These are phyloP conservation scores for Gymnoscelis rufifasciata DNA, from an alignment of 2,888 invertebrate genomes.

Conservation along the genomic window DNA sequence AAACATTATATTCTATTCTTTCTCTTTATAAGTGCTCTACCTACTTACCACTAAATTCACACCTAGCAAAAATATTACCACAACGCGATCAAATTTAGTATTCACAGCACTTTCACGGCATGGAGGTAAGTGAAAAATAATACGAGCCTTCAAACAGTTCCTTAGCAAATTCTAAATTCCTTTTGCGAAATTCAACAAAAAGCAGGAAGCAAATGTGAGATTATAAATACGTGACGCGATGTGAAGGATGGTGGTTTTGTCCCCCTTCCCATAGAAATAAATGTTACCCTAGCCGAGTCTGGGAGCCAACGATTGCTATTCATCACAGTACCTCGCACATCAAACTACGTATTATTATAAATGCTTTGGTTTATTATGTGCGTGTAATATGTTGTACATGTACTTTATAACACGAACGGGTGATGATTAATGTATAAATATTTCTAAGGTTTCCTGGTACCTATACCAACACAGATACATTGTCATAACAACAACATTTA, in stretches of 20 bases:
- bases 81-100: constrained; percentile 1
- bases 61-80: not conserved
- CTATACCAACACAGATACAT: too few species aligned
- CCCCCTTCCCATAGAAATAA: constrained; percentile 31
- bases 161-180: constrained; percentile 54
- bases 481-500: too few species aligned
- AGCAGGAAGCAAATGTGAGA: constrained; percentile 70
- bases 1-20: too few species aligned
- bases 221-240: constrained; percentile 72
- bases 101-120: constrained; percentile 5
- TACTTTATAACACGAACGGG: too few species aligned
- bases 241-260: constrained; percentile 70
- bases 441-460: too few species aligned
- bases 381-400: too few species aligned
- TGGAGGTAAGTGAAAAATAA: constrained; percentile 15
- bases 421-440: too few species aligned
- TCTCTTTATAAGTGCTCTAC: too few species aligned
- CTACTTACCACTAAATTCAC: too few species aligned
- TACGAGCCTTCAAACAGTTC: constrained; percentile 38
- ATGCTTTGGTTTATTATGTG: not conserved
- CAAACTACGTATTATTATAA: too few species aligned
- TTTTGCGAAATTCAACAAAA: constrained; percentile 66
- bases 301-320: not conserved
- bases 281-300: constrained; percentile 40
- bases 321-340: too few species aligned